These are phyloP conservation scores for Galaxias olidus DNA, from an alignment of 2,797 vertebrate species.

Conservation along the genomic window DNA sequence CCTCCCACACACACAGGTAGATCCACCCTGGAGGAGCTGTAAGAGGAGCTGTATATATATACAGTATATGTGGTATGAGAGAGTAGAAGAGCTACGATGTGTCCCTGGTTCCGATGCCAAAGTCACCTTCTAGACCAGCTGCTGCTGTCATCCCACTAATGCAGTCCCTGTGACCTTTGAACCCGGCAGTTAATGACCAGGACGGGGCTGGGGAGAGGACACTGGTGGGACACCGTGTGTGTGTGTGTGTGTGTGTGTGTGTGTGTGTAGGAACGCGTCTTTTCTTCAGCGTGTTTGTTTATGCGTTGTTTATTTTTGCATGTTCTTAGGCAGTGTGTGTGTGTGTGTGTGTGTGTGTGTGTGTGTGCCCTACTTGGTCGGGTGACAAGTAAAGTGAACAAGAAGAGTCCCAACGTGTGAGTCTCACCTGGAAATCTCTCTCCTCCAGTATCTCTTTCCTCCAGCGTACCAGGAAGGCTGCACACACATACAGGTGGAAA, in stretches of 20 bases:
- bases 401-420: constrained; percentile 4
- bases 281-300: not conserved
- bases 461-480: constrained; percentile 95
- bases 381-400: constrained; percentile 4
- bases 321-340: not conserved
- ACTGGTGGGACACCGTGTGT: constrained; percentile 18
- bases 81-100: constrained; percentile 47
- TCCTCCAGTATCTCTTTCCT: constrained; percentile 94
- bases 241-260: constrained; percentile 4
- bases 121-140: constrained; percentile 73
- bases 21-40: not conserved
- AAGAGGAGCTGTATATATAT: too few relatives aligned
- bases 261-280: constrained; percentile 1
- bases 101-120: constrained; percentile 55
- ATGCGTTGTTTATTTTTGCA: not conserved
- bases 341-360: not conserved
- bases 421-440: constrained; percentile 92
- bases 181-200: constrained; percentile 65
- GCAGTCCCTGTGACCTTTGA: constrained; percentile 57
- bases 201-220: constrained; percentile 59
- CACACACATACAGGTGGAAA: constrained; percentile 97
- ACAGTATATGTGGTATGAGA: constrained; percentile 2
- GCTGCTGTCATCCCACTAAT: constrained; percentile 69
- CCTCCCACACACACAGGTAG: constrained; percentile 11
- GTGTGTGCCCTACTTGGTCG: not conserved